Evolutionary conservation across 2,888 invertebrate genomes (phyloP).

Genomic region (Drosophila mayaguana): DNA sequence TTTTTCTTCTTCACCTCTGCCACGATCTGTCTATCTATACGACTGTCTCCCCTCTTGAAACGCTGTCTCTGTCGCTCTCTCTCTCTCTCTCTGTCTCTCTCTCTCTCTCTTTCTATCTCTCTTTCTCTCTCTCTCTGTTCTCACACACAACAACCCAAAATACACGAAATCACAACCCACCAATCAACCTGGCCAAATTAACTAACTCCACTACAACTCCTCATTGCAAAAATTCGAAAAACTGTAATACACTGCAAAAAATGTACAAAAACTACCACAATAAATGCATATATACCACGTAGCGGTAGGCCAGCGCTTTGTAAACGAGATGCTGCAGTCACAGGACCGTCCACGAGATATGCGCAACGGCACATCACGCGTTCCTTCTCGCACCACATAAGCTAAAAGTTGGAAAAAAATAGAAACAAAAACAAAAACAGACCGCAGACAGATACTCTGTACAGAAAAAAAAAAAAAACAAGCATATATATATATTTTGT

Average conservation of each 20-base stretch:
- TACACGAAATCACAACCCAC: conserved; percentile 42
- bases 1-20: conserved; percentile 75
- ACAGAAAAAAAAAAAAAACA: conserved; percentile 33
- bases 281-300: conserved; percentile 48
- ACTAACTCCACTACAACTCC: conserved; percentile 16
- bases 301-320: conserved; percentile 85
- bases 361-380: conserved; percentile 79
- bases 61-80: conserved; percentile 29
- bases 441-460: conserved; percentile 40
- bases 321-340: conserved; percentile 85
- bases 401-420: conserved; percentile 72
- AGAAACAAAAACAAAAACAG: conserved; percentile 23
- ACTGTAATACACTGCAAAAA: conserved; percentile 43
- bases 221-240: conserved; percentile 37
- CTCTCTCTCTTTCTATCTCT: conserved; percentile 13
- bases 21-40: conserved; percentile 60
- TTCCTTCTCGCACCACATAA: conserved; percentile 76
- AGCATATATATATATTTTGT: conserved; percentile 68
- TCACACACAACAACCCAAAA: conserved; percentile 39
- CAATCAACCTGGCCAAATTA: conserved; percentile 54
- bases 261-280: conserved; percentile 29
- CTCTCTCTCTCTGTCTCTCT: conserved; percentile 15
- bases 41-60: conserved; percentile 65
- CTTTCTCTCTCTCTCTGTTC: conserved; percentile 14
- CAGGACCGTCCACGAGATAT: conserved; percentile 85